Evolutionary conservation across 64 coral and sea anemone genomes (phyloP), one percentile per base, ranked within the genome.

Genomic region (Orbicella faveolata): DNA sequence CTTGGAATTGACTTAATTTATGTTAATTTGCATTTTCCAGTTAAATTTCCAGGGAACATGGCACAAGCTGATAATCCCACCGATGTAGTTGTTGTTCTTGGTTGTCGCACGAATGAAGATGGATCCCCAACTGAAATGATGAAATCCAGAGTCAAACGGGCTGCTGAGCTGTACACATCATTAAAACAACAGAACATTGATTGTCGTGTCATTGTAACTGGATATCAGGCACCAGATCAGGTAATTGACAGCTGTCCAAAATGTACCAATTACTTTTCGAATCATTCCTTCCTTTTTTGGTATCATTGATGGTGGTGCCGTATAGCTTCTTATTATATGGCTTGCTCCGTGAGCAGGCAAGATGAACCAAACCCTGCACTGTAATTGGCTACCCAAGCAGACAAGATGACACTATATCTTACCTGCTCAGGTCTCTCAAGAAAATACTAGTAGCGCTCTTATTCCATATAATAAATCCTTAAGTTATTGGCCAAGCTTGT

Each of bases 71-170:
- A 26, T 17, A 55, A 13, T 2, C 64, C 82, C 17, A 67, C 21
- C 63, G 92, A 87, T 6, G 86, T 92, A 19, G 88, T 96, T 36
- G 44, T 96, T 68, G 75, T 96, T 16, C 82, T 94, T 36, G 95
- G 95, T 51, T 94, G 65, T 21, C 72, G 74, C 2, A 90, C 92
- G 9, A 96, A 91, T 63, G 76, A 75, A 26, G 95, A 96, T 84
- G 95, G 95, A 30, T 79, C 91, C 4, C 76, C 79, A 59, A 79
- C 92, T 1, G 63, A 73, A 1, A 93, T 96, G 95, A 91, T 96
- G 91, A 94, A 88, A 73, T 79, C 88, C 73, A 81, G 95, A 70
- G 69, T 94, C 35, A 30, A 91, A 10, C 63, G 63, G 23, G 88
- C 88, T 79, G 95, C 89, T 18, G 76, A 94, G 23, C 30, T 96